A percentile compares a stretch with the other conserved stretches of the same genome.
These are phyloP conservation scores for Psettodes erumei DNA, from an alignment of 2,113 vertebrate species.

Conservation along the genomic window DNA sequence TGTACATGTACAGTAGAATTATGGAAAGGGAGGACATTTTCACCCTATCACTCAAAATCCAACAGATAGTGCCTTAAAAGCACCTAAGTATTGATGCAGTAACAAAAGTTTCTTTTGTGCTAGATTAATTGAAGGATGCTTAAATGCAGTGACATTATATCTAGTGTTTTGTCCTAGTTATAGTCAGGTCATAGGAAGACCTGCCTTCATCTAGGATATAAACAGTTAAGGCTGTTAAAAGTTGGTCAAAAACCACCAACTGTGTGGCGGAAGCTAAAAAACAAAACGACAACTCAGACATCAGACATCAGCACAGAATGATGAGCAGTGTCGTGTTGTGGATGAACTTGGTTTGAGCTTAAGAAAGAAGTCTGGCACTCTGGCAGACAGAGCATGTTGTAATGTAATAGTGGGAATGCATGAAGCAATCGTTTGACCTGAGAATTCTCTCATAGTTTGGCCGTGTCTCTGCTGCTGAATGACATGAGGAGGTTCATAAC, in stretches of 20 bases:
- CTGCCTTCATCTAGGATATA: not conserved
- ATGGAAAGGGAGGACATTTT: not conserved
- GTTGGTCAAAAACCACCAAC: not conserved
- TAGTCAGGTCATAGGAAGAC: not conserved
- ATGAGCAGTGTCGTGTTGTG: slow-evolving; percentile 1
- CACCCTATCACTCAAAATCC: not conserved
- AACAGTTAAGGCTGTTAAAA: too few species aligned
- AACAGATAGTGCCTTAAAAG: not conserved
- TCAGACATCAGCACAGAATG: slow-evolving; percentile 16
- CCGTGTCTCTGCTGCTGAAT: slow-evolving; percentile 7
- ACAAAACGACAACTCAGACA: not conserved
- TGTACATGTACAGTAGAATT: not conserved
- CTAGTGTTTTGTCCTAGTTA: not conserved
- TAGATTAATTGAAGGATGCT: not conserved
- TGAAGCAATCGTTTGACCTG: slow-evolving; percentile 34
- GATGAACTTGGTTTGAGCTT: slow-evolving; percentile 30
- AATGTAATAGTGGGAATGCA: slow-evolving; percentile 9
- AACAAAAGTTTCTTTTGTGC: not conserved
- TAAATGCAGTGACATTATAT: not conserved
- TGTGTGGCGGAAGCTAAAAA: not conserved
- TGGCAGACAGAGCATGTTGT: slow-evolving; percentile 1
- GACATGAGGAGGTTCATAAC: slow-evolving; percentile 4
- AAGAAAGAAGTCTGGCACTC: slow-evolving; percentile 6
- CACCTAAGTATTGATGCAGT: not conserved
- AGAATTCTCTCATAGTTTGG: not conserved